Conservation (phyloP, 2,888 invertebrate genomes). For the Diplolepis rosae region DNA sequence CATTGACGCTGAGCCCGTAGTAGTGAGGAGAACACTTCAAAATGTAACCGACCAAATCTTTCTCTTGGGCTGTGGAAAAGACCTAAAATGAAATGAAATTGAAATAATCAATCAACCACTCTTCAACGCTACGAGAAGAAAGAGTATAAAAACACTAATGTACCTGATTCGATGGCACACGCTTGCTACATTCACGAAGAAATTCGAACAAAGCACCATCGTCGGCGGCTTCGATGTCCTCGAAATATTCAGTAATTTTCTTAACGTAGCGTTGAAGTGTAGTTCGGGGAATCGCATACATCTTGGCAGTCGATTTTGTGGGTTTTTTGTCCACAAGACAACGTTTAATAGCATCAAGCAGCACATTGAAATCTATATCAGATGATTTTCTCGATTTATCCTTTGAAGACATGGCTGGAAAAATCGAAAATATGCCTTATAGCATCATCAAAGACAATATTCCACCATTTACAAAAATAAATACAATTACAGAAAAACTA, state of each 20-base stretch:
- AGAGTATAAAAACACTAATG: background rate
- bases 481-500: too few species aligned
- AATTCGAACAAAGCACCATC: background rate
- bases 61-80: conserved; percentile 44
- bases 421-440: too few species aligned
- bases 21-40: conserved; percentile 23
- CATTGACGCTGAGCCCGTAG: conserved; percentile 38
- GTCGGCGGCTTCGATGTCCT: background rate
- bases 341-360: too few species aligned
- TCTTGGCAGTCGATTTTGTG: background rate
- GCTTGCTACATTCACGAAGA: background rate
- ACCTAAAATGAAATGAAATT: conserved; percentile 37
- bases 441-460: too few species aligned
- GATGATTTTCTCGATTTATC: too few species aligned
- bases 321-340: background rate
- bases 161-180: conserved; percentile 1
- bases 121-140: background rate
- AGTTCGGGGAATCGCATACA: background rate
- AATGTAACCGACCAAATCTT: conserved; percentile 39
- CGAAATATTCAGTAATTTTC: background rate
- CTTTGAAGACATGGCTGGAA: too few species aligned
- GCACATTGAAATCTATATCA: too few species aligned
- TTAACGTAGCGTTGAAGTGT: background rate
- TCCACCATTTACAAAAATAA: too few species aligned
- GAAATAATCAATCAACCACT: background rate